These are phyloP conservation scores for Malacoctenus gilli DNA, from an alignment of 2,797 vertebrate species.

Conservation along the genomic window DNA sequence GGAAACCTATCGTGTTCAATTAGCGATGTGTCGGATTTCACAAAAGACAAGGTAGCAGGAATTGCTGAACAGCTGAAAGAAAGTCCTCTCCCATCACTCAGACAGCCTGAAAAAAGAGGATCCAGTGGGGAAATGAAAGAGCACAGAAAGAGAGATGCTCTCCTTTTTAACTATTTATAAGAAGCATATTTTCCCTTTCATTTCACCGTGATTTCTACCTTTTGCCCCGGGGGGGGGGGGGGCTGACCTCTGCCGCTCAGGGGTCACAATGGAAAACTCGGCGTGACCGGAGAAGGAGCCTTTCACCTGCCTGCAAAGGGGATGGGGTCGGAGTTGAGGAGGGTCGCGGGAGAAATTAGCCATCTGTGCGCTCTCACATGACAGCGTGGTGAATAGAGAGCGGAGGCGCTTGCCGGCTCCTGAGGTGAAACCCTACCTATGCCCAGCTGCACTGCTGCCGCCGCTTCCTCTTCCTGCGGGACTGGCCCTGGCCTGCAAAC, in stretches of 20 bases:
- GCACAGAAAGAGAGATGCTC: no score
- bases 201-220: constrained; percentile 33
- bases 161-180: constrained; percentile 29
- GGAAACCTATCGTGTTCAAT: no score
- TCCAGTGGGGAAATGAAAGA: no score
- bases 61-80: no score
- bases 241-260: constrained; percentile 34
- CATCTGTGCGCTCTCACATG: constrained; percentile 59
- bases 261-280: constrained; percentile 63
- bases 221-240: no score
- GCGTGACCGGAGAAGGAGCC: constrained; percentile 36
- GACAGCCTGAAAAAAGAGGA: no score
- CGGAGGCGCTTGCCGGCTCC: constrained; percentile 42
- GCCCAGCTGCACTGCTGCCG: constrained; percentile 11
- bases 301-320: constrained; percentile 61
- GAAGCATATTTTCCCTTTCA: constrained; percentile 11
- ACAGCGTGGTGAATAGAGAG: constrained; percentile 36
- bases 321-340: constrained; percentile 67
- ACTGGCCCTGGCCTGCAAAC: constrained; percentile 40
- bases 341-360: constrained; percentile 69
- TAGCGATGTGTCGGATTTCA: no score
- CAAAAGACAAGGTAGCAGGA: no score
- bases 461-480: constrained; percentile 49
- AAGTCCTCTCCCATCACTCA: no score
- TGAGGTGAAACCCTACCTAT: constrained; percentile 66